Base-by-base conservation (phyloP, 2,797 vertebrate species). In the Semotilus atromaculatus region DNA sequence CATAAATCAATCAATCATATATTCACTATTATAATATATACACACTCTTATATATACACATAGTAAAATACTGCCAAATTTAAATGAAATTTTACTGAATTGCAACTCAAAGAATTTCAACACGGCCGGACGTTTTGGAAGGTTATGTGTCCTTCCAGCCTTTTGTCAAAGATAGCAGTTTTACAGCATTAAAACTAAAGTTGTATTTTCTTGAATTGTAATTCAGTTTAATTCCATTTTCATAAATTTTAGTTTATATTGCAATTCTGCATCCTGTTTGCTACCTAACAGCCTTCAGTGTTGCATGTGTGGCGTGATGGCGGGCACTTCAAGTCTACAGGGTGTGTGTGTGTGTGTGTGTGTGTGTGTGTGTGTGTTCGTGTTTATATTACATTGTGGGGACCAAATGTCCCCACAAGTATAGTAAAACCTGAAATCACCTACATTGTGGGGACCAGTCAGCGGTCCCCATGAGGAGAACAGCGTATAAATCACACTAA, bases 321-420 rank as follows among this genome's bases (percentile, higher is more conserved):
- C 1, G 10, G 29, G 16, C 4, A 11, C 18, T 36, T 34, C 34
- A 34, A 60, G 62, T 83, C n/a, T n/a, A n/a, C n/a, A n/a, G n/a
- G n/a, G 60, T 48, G 36, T 86, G 36, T 23, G 34, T 71, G 64
- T 66, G 34, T 71, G 38, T 40, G 8, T 40, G 38, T 40, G 38
- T 40, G 40, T 40, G 55, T 73, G 34, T 76, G 48, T 86, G 60
- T 86, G 48, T 82, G 70, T 76, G 81, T 84, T 23, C 19, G 60
- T 86, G 48, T 82, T n/a, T n/a, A n/a, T n/a, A n/a, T n/a, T n/a
- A n/a, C n/a, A n/a, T n/a, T n/a, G n/a, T n/a, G n/a, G n/a, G n/a
- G n/a, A n/a, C n/a, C n/a, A n/a, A n/a, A n/a, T n/a, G n/a, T n/a
- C n/a, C n/a, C n/a, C n/a, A n/a, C n/a, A n/a, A n/a, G n/a, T n/a